Evolutionary conservation across 2,888 invertebrate genomes (phyloP), one percentile per base, ranked within the genome.

Genomic region (Acleris literana): DNA sequence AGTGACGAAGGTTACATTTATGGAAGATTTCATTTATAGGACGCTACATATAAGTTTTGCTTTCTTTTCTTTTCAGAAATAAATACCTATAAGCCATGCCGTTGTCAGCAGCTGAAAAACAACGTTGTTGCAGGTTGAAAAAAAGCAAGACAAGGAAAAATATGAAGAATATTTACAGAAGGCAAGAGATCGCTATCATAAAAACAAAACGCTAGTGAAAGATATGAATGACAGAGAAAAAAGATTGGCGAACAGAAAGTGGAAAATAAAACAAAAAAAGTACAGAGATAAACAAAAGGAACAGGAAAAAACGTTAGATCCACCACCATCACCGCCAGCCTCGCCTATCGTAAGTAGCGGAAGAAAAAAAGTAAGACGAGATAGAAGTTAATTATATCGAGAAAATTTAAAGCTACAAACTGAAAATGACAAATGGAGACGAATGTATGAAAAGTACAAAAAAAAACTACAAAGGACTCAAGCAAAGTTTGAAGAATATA

Each of bases 211-310:
- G 59, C 54, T 65, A 51, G 65, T 61, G 48, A 61, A 65, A 65
- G 65, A 46, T 61, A 61, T 53, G 53, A 64, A 64, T 58, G 64
- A 58, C 58, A 58, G 52, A 58, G 64, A 66, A 57, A 66, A 64
- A 64, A 64, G 64, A 64, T 60, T 64, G 60, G 64, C 64, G 60
- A 64, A 64, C 64, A 64, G 60, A 64, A 64, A 66, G 56, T 61
- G 66, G 61, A 66, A 61, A 61, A 66, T 61, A 61, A 66, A 66
- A 54, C 61, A 66, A 61, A 66, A 66, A 66, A 66, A 58, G 62
- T 62, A 62, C 62, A 62, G 62, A 62, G 62, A 62, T 62, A 62
- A 62, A 64, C 51, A 65, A 65, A 59, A 65, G 58, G 65, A 65
- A 29, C 29, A 29, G 29, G 29, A 29, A 29, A 29, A 29, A 29